Evolutionary conservation across 2,797 vertebrate genomes (phyloP).

Genomic region (Bradypodion ventrale): DNA sequence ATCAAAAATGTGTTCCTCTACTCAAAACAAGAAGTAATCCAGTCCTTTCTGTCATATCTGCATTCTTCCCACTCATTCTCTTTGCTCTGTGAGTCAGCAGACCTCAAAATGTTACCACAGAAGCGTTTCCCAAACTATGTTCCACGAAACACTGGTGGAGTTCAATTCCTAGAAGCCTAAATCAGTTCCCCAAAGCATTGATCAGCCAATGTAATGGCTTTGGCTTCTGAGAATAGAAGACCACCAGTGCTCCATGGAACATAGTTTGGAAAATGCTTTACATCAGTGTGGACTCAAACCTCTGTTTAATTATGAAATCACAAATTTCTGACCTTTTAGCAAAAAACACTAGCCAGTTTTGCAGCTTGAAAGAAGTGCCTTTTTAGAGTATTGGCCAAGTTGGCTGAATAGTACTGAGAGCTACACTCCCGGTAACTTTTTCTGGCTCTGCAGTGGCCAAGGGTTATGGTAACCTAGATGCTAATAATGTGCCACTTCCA

Average conservation of each 20-base stretch:
- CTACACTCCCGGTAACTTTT: too few species aligned
- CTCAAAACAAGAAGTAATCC: not conserved
- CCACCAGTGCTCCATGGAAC: too few species aligned
- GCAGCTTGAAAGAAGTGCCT: too few species aligned
- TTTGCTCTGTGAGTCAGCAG: not conserved
- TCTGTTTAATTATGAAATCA: not conserved
- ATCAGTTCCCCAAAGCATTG: too few species aligned
- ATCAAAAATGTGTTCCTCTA: not conserved
- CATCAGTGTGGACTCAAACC: not conserved
- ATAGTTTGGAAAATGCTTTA: too few species aligned
- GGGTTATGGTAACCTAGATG: not conserved
- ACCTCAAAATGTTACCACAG: not conserved
- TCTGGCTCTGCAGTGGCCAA: not conserved
- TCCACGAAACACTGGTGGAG: too few species aligned
- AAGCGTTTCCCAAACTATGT: too few species aligned
- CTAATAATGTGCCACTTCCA: not conserved
- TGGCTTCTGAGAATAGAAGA: too few species aligned
- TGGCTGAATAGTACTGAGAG: too few species aligned
- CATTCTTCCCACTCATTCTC: not conserved
- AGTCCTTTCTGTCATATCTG: not conserved
- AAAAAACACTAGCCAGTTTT: not conserved
- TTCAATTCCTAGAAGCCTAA: too few species aligned
- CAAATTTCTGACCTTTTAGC: not conserved
- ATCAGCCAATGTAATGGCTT: too few species aligned
- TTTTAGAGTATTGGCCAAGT: too few species aligned